These are phyloP conservation scores for Riparia riparia DNA, from an alignment of 2,113 vertebrate genomes.

Conservation along the genomic window DNA sequence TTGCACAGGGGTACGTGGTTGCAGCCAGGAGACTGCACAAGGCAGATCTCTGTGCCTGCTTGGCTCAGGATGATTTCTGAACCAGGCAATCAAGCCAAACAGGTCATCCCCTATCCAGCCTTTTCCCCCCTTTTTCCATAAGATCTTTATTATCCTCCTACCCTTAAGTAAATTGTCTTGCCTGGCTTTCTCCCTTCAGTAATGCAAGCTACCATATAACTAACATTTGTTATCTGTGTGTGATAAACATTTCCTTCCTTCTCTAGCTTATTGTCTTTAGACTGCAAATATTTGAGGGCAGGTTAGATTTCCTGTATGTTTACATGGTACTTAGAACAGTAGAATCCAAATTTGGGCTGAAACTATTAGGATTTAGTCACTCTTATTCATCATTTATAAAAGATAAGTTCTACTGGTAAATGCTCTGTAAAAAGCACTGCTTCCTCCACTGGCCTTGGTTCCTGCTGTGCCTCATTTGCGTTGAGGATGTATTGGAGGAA, in stretches of 20 bases:
- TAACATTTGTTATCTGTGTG: background rate
- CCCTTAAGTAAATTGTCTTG: background rate
- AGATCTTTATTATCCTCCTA: background rate
- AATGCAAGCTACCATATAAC: background rate
- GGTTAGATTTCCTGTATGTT: background rate
- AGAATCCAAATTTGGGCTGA: background rate
- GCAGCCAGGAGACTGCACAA: background rate
- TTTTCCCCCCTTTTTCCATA: background rate
- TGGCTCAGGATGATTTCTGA: background rate
- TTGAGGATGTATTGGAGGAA: background rate
- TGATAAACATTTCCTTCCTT: background rate
- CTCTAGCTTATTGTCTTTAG: background rate
- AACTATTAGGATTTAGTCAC: background rate
- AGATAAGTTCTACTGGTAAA: background rate
- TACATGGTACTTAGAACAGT: background rate
- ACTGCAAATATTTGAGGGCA: background rate
- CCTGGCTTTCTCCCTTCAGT: background rate
- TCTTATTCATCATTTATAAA: background rate
- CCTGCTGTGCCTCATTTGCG: background rate
- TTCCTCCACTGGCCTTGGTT: background rate
- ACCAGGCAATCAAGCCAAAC: background rate
- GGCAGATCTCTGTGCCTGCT: background rate
- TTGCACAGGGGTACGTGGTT: rapidly evolving
- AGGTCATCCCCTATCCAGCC: background rate
- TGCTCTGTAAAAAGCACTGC: background rate